Evolutionary conservation across 2,888 invertebrate genomes (phyloP).

Genomic region (Epistrophe grossulariae): DNA sequence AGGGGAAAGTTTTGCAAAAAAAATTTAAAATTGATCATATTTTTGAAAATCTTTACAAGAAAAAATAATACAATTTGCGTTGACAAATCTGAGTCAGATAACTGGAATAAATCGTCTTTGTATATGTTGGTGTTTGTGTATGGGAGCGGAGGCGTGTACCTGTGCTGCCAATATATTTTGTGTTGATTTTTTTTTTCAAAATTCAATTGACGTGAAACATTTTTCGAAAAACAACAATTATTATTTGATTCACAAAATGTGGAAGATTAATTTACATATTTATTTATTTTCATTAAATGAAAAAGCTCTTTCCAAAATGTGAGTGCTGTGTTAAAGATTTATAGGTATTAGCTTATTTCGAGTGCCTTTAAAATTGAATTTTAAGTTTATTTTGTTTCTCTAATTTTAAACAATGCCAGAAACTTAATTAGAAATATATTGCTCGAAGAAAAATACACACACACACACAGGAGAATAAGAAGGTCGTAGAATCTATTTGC

Average conservation of each 20-base stretch:
- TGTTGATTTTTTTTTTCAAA: neutral
- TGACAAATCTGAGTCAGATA: slow-evolving; percentile 62
- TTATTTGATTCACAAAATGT: slow-evolving; percentile 46
- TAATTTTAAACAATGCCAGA: slow-evolving; percentile 51
- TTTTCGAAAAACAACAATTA: neutral
- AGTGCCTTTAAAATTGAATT: neutral
- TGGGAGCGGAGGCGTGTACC: slow-evolving; percentile 55
- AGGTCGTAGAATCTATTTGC: slow-evolving; percentile 67
- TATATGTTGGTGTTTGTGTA: slow-evolving; percentile 44
- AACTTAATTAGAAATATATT: slow-evolving; percentile 40
- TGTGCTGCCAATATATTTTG: slow-evolving; percentile 37
- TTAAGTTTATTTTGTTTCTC: slow-evolving; percentile 25
- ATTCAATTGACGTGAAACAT: slow-evolving; percentile 47
- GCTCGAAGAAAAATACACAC: slow-evolving; percentile 19
- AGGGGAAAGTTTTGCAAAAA: slow-evolving; percentile 75
- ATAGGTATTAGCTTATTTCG: neutral
- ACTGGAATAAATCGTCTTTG: slow-evolving; percentile 69
- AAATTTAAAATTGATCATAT: neutral
- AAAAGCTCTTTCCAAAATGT: slow-evolving; percentile 51
- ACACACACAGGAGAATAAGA: slow-evolving; percentile 29
- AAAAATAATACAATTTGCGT: slow-evolving; percentile 28
- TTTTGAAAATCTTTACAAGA: slow-evolving; percentile 34
- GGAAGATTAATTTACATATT: slow-evolving; percentile 20
- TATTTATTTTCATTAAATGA: slow-evolving; percentile 6
- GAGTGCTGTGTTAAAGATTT: slow-evolving; percentile 36